These are phyloP conservation scores for Mallateleia sp. DNA, from an alignment of 2,888 invertebrate species.

Conservation along the genomic window DNA sequence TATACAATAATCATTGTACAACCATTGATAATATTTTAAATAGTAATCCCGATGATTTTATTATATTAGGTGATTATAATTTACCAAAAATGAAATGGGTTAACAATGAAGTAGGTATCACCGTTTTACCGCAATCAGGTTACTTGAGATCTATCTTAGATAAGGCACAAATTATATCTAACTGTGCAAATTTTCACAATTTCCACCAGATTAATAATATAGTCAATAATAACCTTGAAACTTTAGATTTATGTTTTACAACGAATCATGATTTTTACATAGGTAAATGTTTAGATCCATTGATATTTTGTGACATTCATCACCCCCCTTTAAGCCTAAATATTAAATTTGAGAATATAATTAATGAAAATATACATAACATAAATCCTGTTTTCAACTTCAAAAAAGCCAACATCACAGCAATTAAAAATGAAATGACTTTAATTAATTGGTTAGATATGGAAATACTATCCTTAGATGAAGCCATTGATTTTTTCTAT, in stretches of 20 bases:
- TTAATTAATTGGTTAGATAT: no score
- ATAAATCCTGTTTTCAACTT: no score
- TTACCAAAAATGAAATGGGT: constrained; percentile 18
- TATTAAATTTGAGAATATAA: no score
- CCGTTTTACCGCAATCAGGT: neutral
- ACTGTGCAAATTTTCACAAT: neutral
- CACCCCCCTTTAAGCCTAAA: constrained; percentile 11
- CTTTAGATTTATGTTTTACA: constrained; percentile 38
- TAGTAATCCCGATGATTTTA: neutral
- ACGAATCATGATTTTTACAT: neutral
- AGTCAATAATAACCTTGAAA: constrained; percentile 3
- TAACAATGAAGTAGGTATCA: constrained; percentile 1
- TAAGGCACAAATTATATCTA: constrained; percentile 12
- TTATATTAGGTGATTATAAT: constrained; percentile 21
- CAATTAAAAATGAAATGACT: no score
- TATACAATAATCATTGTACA: no score
- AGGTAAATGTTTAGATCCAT: neutral
- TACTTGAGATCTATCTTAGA: neutral
- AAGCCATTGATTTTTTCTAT: no score
- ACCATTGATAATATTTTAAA: constrained; percentile 7
- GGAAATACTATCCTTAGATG: no score
- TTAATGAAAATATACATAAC: no score
- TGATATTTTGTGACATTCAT: neutral
- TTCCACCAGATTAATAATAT: constrained; percentile 20
- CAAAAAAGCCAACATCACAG: no score